Evolutionary conservation across 1,140 invertebrate species (phyloP).

Genomic region (Heliconius melpomene): DNA sequence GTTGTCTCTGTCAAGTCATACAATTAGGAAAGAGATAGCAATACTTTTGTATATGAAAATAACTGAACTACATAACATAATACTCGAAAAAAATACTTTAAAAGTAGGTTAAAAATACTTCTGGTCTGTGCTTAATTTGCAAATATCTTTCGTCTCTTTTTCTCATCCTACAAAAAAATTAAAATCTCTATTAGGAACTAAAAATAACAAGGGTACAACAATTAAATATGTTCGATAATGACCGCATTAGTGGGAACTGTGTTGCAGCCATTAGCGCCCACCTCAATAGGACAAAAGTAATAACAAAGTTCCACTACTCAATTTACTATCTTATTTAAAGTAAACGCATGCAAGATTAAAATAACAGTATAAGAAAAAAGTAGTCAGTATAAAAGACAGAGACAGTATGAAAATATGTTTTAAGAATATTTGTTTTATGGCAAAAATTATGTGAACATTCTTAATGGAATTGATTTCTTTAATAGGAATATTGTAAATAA

Average conservation of each 20-base stretch:
- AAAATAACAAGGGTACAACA: too few species aligned
- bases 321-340: too few species aligned
- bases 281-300: too few species aligned
- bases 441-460: constrained; percentile 26
- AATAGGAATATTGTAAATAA: constrained; percentile 42
- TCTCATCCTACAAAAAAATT: not conserved
- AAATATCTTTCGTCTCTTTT: not conserved
- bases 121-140: not conserved
- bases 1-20: constrained; percentile 2
- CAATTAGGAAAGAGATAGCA: constrained; percentile 7
- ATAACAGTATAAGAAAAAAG: too few species aligned
- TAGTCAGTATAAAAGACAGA: not conserved
- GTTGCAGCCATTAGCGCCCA: too few species aligned
- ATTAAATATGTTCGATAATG: too few species aligned
- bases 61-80: not conserved
- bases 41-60: constrained; percentile 6
- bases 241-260: too few species aligned
- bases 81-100: constrained; percentile 3
- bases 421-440: constrained; percentile 5
- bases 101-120: not conserved
- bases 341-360: too few species aligned
- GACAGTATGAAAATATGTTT: not conserved
- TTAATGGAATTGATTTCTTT: constrained; percentile 42
- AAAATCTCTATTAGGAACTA: too few species aligned
- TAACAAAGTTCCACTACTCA: too few species aligned